A percentile compares a stretch with the other conserved stretches of the same genome.
phyloP scores from a whole-genome alignment of 2,113 vertebrate species.

The Alectura lathami region DNA sequence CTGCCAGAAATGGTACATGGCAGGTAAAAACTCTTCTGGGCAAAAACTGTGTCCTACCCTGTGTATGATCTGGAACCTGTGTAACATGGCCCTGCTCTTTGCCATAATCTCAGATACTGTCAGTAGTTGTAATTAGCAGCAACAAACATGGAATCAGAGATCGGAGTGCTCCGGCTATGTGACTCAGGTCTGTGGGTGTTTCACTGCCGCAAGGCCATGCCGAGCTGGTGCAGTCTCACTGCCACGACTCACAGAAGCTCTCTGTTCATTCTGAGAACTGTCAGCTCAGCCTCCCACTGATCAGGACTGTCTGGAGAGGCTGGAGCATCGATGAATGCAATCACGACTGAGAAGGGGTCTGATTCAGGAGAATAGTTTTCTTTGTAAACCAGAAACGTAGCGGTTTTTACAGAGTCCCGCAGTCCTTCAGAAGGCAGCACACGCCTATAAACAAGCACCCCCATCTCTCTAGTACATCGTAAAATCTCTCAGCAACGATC shows the following conservation, averaged over 20 bases:
- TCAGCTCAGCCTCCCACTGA: neutral
- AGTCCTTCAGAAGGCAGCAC: conserved; percentile 19
- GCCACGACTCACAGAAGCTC: accelerated
- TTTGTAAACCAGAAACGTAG: neutral
- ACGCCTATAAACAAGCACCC: conserved; percentile 1
- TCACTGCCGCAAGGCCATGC: neutral
- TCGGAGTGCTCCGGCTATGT: neutral
- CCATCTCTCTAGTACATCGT: conserved; percentile 4
- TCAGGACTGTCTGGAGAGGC: neutral
- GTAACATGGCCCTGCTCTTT: neutral
- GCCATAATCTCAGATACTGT: neutral
- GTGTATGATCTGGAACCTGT: neutral
- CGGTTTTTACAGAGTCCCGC: neutral
- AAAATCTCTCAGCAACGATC: conserved; percentile 17
- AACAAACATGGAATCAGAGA: neutral
- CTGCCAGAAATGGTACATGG: neutral
- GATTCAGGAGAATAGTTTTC: neutral
- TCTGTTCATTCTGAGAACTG: accelerated
- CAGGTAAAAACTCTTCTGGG: neutral
- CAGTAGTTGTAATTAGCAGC: neutral
- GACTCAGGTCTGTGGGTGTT: neutral
- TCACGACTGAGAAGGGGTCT: neutral
- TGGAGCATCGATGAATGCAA: accelerated
- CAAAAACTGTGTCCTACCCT: neutral
- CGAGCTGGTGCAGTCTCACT: accelerated